phyloP scores from a whole-genome alignment of 2,888 invertebrate species.

The Trissolcus japonicus region DNA sequence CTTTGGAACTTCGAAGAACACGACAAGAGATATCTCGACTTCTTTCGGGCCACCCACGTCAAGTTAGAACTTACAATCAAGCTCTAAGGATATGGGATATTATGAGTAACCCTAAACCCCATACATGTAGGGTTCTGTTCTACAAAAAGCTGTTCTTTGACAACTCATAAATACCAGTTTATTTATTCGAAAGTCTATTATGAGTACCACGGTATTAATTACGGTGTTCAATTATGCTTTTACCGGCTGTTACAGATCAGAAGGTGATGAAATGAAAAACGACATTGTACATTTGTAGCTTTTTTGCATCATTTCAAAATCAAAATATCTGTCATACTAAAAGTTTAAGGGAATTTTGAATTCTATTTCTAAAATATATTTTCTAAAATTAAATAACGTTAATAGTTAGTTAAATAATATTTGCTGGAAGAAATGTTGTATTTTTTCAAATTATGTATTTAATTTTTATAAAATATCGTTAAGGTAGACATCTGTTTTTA shows the following conservation, averaged over 20 bases:
- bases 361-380: too few relatives aligned
- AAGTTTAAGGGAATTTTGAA: too few relatives aligned
- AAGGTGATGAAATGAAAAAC: too few relatives aligned
- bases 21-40: slow-evolving; percentile 59
- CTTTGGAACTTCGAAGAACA: slow-evolving; percentile 57
- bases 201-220: slow-evolving; percentile 30
- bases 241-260: background rate
- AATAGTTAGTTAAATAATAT: too few relatives aligned
- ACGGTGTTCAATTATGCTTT: background rate
- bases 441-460: background rate
- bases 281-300: too few relatives aligned
- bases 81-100: slow-evolving; percentile 63
- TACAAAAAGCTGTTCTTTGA: slow-evolving; percentile 50
- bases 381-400: too few relatives aligned
- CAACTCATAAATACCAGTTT: slow-evolving; percentile 50
- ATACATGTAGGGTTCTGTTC: slow-evolving; percentile 54
- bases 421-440: too few relatives aligned
- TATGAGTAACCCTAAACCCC: slow-evolving; percentile 68
- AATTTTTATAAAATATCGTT: slow-evolving; percentile 24
- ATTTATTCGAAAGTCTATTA: slow-evolving; percentile 41
- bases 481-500: slow-evolving; percentile 37
- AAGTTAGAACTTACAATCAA: slow-evolving; percentile 60
- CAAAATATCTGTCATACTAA: too few relatives aligned
- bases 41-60: slow-evolving; percentile 69
- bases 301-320: too few relatives aligned